Conservation (phyloP, 2,888 invertebrate species). For the Tenthredo amoena region DNA sequence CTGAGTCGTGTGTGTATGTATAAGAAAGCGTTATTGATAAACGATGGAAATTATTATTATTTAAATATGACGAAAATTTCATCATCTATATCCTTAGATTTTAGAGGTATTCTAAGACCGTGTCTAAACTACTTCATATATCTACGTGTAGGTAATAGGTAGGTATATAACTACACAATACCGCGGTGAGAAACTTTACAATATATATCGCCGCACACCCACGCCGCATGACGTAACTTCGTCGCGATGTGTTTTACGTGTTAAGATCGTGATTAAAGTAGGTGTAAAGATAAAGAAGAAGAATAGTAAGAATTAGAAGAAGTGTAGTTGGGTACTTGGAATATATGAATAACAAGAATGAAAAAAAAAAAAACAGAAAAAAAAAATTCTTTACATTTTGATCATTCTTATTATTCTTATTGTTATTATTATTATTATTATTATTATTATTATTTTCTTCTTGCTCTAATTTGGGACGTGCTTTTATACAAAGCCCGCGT, state of each 20-base stretch:
- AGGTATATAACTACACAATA: background rate
- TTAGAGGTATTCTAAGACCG: too few species aligned
- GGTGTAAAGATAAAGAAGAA: background rate
- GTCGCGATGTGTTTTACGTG: background rate
- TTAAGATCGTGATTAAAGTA: conserved; percentile 25
- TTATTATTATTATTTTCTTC: background rate
- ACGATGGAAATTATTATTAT: too few species aligned
- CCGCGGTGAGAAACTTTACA: background rate
- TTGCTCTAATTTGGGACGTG: background rate
- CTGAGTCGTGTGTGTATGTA: background rate
- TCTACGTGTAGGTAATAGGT: background rate
- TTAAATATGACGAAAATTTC: too few species aligned
- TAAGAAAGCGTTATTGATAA: background rate
- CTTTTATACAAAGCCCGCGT: background rate
- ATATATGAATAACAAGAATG: background rate
- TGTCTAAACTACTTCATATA: background rate
- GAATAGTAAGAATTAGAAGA: background rate
- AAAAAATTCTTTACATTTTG: background rate
- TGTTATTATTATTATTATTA: background rate
- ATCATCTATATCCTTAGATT: too few species aligned
- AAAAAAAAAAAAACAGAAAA: background rate
- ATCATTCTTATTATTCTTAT: background rate
- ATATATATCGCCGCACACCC: conserved; percentile 20
- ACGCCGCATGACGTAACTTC: conserved; percentile 31
- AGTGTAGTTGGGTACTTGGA: background rate